These are phyloP conservation scores for Ochotona princeps DNA, from an alignment of 2,113 vertebrate genomes.

Conservation along the genomic window DNA sequence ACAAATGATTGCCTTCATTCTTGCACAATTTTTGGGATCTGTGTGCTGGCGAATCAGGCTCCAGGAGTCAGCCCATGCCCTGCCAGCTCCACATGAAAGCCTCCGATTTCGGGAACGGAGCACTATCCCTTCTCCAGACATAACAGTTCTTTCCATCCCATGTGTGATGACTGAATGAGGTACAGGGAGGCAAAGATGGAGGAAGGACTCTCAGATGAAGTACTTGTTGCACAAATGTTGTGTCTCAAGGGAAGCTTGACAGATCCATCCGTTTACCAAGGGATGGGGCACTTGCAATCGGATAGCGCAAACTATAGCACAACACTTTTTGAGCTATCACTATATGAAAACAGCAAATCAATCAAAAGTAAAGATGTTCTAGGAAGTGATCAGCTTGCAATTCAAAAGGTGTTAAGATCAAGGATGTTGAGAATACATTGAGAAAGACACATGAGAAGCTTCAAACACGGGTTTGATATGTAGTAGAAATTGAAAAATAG, in stretches of 20 bases:
- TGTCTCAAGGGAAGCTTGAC: not conserved
- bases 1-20: too few relatives aligned
- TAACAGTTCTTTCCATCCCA: not conserved
- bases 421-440: not conserved
- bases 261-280: too few relatives aligned
- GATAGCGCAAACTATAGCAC: not conserved
- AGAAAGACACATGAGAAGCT: not conserved
- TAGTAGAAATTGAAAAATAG: too few relatives aligned
- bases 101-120: not conserved
- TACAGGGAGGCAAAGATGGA: not conserved
- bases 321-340: not conserved
- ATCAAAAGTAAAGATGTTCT: not conserved
- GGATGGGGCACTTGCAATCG: too few relatives aligned
- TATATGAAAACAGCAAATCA: not conserved
- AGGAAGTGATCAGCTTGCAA: not conserved
- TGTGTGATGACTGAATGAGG: not conserved
- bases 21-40: accelerated
- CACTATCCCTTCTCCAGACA: not conserved
- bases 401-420: not conserved
- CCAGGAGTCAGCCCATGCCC: accelerated
- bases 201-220: not conserved
- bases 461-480: not conserved
- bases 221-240: too few relatives aligned
- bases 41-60: not conserved
- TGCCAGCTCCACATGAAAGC: not conserved